These are phyloP conservation scores for Sarcophaga rosellei DNA, from an alignment of 2,888 invertebrate genomes.

Conservation along the genomic window DNA sequence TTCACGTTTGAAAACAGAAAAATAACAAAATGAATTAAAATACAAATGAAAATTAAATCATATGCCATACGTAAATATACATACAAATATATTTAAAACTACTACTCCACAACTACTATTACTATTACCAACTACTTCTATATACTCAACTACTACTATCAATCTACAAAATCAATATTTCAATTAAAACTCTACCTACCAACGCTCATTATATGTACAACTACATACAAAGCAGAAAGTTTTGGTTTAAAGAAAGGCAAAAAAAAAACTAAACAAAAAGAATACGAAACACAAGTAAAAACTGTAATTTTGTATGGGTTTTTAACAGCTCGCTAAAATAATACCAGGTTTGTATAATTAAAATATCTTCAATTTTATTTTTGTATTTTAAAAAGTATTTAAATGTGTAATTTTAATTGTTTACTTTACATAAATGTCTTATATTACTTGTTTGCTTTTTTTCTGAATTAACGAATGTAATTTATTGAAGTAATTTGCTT, in stretches of 20 bases:
- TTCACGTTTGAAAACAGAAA: conserved; percentile 53
- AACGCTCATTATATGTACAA: conserved; percentile 55
- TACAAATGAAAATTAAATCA: conserved; percentile 50
- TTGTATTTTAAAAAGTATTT: not conserved
- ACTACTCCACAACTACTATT: conserved; percentile 17
- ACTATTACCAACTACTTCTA: conserved; percentile 48
- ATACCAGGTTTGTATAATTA: conserved; percentile 69
- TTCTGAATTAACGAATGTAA: conserved; percentile 22
- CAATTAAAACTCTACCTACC: conserved; percentile 27
- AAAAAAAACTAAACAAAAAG: not conserved
- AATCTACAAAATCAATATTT: conserved; percentile 56
- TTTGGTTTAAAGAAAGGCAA: conserved; percentile 24
- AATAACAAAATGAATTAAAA: conserved; percentile 29
- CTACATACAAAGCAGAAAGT: conserved; percentile 57
- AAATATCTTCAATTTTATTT: conserved; percentile 15
- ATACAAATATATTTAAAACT: conserved; percentile 46
- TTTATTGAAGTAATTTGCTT: conserved; percentile 38
- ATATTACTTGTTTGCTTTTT: conserved; percentile 44
- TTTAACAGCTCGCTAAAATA: conserved; percentile 65
- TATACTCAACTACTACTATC: conserved; percentile 55
- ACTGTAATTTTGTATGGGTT: conserved; percentile 48
- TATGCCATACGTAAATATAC: conserved; percentile 62
- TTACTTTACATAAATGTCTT: conserved; percentile 29
- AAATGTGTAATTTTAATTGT: conserved; percentile 26
- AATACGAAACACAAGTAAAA: conserved; percentile 15